These are phyloP conservation scores for Psilopsiagon aurifrons DNA, from an alignment of 2,113 vertebrate species.

Conservation along the genomic window DNA sequence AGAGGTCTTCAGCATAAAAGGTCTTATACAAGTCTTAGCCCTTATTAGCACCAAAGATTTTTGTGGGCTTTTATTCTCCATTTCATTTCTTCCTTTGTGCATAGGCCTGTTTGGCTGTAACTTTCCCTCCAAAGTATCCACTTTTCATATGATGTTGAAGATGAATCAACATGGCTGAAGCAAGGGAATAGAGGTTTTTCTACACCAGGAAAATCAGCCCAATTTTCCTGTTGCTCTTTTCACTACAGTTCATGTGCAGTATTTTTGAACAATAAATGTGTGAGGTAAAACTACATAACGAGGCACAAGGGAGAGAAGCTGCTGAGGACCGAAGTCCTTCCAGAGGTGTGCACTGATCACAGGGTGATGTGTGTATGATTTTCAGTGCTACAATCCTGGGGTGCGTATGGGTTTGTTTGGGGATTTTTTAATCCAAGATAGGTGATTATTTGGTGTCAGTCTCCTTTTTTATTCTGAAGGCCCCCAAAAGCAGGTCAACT, in stretches of 20 bases:
- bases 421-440: background rate
- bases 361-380: accelerated
- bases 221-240: background rate
- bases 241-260: background rate
- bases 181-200: background rate
- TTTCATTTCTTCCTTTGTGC: background rate
- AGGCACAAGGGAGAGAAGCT: background rate
- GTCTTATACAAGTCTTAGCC: background rate
- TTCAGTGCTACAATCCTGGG: background rate
- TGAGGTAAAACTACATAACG: background rate
- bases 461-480: background rate
- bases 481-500: background rate
- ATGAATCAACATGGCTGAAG: background rate
- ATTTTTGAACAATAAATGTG: background rate
- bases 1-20: background rate
- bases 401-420: accelerated
- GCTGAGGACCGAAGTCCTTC: background rate
- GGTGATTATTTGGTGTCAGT: background rate
- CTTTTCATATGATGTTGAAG: background rate
- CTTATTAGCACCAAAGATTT: background rate
- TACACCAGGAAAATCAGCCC: background rate
- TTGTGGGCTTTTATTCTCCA: background rate
- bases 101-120: background rate
- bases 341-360: background rate
- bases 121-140: background rate